Evolutionary conservation across 2,888 invertebrate genomes (phyloP).

Genomic region (Agrochola lota): DNA sequence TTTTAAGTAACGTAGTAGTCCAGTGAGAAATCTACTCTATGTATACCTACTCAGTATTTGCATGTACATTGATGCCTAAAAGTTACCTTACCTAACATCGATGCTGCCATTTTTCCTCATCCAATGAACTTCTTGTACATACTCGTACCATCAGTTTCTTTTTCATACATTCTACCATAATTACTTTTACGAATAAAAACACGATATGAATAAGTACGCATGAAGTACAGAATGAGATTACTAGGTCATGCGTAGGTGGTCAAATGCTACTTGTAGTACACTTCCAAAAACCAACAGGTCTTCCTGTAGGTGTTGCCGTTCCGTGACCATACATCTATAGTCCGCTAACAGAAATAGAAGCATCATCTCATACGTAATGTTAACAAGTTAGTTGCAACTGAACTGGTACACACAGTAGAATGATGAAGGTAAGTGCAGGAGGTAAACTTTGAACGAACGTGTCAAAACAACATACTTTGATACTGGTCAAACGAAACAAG

Average conservation of each 20-base stretch:
- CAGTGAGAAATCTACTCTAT: no score
- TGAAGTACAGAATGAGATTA: constrained; percentile 8
- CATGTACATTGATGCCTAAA: background rate
- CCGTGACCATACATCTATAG: constrained; percentile 49
- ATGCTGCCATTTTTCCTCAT: background rate
- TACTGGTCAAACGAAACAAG: no score
- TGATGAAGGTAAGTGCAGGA: constrained; percentile 15
- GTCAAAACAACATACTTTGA: no score
- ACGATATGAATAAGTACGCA: constrained; percentile 1
- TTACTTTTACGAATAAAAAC: no score
- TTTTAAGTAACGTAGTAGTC: no score
- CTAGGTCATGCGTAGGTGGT: constrained; percentile 31
- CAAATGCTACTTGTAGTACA: constrained; percentile 29
- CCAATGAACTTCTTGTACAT: background rate
- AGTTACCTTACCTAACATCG: background rate
- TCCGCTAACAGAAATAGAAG: constrained; percentile 56
- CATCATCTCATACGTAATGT: constrained; percentile 54
- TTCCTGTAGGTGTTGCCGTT: constrained; percentile 41
- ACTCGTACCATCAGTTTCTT: no score
- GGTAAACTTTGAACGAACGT: constrained; percentile 34
- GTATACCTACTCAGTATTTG: no score
- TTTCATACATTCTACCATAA: no score
- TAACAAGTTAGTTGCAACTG: constrained; percentile 63
- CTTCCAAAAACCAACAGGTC: constrained; percentile 46
- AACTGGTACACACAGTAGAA: constrained; percentile 35